phyloP scores from a whole-genome alignment of 2,797 vertebrate genomes.

The Pantherophis vulpinus region DNA sequence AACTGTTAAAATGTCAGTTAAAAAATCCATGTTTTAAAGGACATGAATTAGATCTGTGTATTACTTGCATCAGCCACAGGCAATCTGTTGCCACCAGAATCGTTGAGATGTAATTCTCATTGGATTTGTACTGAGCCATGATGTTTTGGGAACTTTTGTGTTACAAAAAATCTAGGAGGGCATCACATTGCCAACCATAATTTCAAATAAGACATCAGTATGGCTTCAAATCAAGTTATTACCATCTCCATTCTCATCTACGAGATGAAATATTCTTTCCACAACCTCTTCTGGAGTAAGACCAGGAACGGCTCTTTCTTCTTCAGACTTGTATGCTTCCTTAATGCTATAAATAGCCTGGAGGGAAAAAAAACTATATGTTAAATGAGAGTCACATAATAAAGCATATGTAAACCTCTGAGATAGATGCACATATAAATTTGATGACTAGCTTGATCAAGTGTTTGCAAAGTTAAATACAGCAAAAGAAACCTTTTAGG shows the following conservation, averaged over 20 bases:
- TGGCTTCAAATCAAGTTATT: conserved; percentile 43
- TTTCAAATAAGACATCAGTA: not conserved
- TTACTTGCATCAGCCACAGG: not conserved
- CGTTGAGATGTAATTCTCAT: not conserved
- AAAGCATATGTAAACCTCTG: not conserved
- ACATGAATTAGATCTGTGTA: not conserved
- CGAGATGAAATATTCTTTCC: conserved; percentile 93
- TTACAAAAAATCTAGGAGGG: not conserved
- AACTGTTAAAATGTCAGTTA: not conserved
- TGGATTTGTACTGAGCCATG: not conserved
- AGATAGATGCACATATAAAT: not conserved
- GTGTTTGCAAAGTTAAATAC: not conserved
- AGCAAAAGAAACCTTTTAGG: not conserved
- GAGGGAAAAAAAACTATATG: not conserved
- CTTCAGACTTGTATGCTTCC: conserved; percentile 83
- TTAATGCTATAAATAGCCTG: conserved; percentile 95
- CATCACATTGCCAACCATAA: not conserved
- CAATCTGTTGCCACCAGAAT: not conserved
- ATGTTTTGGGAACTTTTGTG: not conserved
- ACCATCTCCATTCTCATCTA: conserved; percentile 97
- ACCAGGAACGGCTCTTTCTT: conserved; percentile 75
- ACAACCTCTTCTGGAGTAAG: conserved; percentile 92
- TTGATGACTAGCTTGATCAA: not conserved
- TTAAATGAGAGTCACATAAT: not conserved
- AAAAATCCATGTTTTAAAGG: not conserved